Evolutionary conservation across 1,140 invertebrate genomes (phyloP).

Genomic region (Geopemphigus sp.): DNA sequence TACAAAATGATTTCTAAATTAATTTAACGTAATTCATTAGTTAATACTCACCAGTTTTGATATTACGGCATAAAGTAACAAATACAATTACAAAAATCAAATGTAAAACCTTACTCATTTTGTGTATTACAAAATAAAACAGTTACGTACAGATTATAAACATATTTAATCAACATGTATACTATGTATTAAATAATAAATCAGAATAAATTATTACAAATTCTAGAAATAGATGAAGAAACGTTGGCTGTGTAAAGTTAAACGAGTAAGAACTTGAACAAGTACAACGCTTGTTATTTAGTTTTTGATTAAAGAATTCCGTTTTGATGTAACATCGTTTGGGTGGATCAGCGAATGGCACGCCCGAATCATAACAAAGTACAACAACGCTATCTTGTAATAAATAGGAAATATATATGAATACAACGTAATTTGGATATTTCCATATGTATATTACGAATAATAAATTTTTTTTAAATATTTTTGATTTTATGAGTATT

Average conservation of each 20-base stretch:
- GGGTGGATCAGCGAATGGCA: conserved; percentile 6
- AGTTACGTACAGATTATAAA: background rate
- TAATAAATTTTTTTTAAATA: background rate
- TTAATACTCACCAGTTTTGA: conserved; percentile 42
- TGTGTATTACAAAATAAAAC: background rate
- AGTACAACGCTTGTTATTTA: background rate
- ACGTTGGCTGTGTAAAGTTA: background rate
- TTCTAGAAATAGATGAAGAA: background rate
- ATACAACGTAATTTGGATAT: background rate
- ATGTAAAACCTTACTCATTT: background rate
- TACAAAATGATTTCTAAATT: too few relatives aligned
- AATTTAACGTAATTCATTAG: background rate
- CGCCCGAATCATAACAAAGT: conserved; percentile 16
- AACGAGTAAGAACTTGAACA: too few relatives aligned
- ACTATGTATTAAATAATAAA: background rate
- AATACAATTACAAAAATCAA: background rate
- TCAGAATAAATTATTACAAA: background rate
- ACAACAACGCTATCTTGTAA: conserved; percentile 35
- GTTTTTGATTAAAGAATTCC: conserved; percentile 40
- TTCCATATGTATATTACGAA: background rate
- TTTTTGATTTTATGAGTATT: background rate
- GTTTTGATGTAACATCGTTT: conserved; percentile 29
- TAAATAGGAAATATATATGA: background rate
- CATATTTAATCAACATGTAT: background rate
- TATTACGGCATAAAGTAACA: background rate